These are phyloP conservation scores for Forbesichthys papilliferus DNA, from an alignment of 2,113 vertebrate genomes.

Conservation along the genomic window DNA sequence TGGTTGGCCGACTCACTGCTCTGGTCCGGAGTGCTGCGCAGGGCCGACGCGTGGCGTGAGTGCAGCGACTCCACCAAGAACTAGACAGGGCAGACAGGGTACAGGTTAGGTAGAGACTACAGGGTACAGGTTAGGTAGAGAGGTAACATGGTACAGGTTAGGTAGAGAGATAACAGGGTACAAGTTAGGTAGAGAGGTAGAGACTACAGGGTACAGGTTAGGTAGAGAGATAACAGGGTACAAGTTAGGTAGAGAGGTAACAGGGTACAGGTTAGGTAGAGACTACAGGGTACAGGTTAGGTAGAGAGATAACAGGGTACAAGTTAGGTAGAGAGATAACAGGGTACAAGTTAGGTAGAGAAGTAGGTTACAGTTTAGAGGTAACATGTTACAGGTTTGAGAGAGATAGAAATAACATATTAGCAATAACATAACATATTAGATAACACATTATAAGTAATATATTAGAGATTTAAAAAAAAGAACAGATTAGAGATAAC, in stretches of 20 bases:
- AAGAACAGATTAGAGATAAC: no score
- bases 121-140: no score
- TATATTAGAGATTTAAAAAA: no score
- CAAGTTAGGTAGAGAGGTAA: not conserved
- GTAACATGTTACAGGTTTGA: no score
- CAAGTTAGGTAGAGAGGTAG: not conserved
- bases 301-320: not conserved
- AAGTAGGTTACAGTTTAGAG: not conserved
- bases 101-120: not conserved
- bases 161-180: not conserved
- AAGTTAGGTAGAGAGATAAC: not conserved
- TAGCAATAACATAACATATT: no score
- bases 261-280: not conserved
- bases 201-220: not conserved
- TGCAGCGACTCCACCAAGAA: conserved; percentile 96
- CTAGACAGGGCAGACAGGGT: conserved; percentile 59
- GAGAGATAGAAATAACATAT: no score
- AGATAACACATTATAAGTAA: no score
- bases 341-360: not conserved
- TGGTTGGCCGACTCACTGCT: conserved; percentile 87
- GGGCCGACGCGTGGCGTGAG: conserved; percentile 84
- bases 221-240: not conserved
- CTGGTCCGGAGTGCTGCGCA: conserved; percentile 77
- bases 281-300: not conserved
- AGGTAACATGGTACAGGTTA: not conserved